Conservation (phyloP, 92 coral and sea anemone genomes). For the Palythoa grandiflora region DNA sequence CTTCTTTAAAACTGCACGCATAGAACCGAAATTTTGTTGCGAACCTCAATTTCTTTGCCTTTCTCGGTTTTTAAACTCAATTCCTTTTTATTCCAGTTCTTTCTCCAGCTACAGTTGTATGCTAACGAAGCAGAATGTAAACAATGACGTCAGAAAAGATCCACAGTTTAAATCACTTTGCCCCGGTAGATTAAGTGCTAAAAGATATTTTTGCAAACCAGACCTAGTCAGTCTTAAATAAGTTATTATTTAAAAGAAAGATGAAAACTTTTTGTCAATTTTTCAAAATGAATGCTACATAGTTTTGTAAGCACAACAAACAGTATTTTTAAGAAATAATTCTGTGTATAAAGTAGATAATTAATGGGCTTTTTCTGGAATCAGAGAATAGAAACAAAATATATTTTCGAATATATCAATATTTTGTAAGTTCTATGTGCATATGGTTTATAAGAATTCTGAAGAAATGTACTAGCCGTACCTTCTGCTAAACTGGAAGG, state of each 20-base stretch:
- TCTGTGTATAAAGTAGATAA: neutral
- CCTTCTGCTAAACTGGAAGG: neutral
- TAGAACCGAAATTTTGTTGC: too few relatives aligned
- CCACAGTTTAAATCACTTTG: neutral
- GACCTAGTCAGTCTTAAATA: neutral
- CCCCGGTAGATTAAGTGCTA: neutral
- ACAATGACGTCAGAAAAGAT: neutral
- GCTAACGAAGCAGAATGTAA: neutral
- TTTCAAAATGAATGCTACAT: neutral
- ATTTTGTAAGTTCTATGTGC: neutral
- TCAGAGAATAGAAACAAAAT: neutral
- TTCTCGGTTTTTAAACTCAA: too few relatives aligned
- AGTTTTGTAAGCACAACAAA: neutral
- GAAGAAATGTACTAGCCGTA: neutral
- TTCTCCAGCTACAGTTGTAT: too few relatives aligned
- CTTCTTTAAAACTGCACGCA: too few relatives aligned
- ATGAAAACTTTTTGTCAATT: neutral
- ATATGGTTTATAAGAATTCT: neutral
- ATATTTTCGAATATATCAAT: neutral
- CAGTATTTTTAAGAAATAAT: neutral
- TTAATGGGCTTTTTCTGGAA: neutral
- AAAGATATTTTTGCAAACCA: neutral
- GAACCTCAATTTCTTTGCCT: too few relatives aligned
- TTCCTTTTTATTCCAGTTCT: too few relatives aligned
- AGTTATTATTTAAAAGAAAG: neutral